Base-by-base conservation (phyloP, 1,140 invertebrate species). In the Drosophila micromelanica region DNA sequence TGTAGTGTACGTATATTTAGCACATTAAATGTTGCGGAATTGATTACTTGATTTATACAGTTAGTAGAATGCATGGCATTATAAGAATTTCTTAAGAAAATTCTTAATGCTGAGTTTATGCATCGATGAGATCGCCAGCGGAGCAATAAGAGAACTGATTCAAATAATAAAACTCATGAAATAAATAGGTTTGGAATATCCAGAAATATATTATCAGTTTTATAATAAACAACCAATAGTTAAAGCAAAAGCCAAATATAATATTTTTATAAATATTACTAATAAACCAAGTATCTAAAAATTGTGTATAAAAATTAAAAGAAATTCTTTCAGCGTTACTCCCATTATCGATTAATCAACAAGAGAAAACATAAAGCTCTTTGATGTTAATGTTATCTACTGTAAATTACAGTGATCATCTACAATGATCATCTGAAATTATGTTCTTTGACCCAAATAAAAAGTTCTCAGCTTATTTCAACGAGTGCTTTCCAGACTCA, bases 21-120 rank as follows among this genome's bases (percentile, higher is more conserved):
- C 17, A 30, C 23, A 42, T 56, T 60, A 54, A 71, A 40, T 67
- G 40, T 73, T 61, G 60, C 64, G 65, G 55, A 80, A 65, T 80
- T 59, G 51, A 57, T 76, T 64, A 45, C 49, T 52, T 15, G 49
- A 54, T 51, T 57, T 56, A 76, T 71, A 65, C 77, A 43, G 65
- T 62, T 80, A 80, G 38, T 45, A 30, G 37, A 51, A 42, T 27
- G 38, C 8, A 9, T 27, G 38, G 54, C 32, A 57, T 57, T 5
- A 68, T 76, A 20, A 45, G 43, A 40, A 79, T 13, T 20, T 60
- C 40, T 17, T 13, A 7, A 23, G 12, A n/a, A 27, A 38, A 40
- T 51, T 52, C 38, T n/a, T 23, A 30, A 49, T 37, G 42, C 52
- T 71, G 70, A 68, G 64, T 73, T 73, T 64, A 73, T 68, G 70